Evolutionary conservation across 2,113 vertebrate species (phyloP).

Genomic region (Dipodomys stephensi): DNA sequence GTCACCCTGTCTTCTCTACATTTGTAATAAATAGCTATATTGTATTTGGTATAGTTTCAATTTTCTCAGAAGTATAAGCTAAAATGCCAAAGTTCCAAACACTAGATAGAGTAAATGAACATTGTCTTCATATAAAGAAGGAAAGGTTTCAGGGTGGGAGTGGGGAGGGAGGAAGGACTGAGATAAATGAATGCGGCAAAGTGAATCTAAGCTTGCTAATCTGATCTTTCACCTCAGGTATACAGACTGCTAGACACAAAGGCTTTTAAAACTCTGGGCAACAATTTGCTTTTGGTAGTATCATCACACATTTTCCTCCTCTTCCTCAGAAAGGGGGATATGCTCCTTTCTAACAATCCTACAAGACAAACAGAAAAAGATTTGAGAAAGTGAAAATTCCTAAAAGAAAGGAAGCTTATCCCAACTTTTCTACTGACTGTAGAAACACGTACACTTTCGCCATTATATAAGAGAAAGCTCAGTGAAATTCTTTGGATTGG

Average conservation of each 20-base stretch:
- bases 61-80: conserved; percentile 45
- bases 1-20: not conserved
- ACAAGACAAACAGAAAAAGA: not conserved
- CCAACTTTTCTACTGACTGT: not conserved
- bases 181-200: not conserved
- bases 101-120: not conserved
- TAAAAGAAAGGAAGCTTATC: not conserved
- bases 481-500: not conserved
- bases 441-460: not conserved
- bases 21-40: not conserved
- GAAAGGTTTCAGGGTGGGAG: not conserved
- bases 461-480: not conserved
- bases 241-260: not conserved
- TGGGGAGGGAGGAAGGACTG: not conserved
- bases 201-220: not conserved
- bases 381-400: not conserved
- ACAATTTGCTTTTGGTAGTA: not conserved
- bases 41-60: not conserved
- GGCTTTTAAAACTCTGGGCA: not conserved
- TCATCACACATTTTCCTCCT: not conserved
- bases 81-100: not conserved
- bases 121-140: not conserved
- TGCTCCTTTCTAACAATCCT: not conserved
- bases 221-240: not conserved
- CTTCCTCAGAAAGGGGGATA: not conserved